Base-by-base conservation (phyloP, 2,797 vertebrate species). In the Pangasius sanitwongsei region DNA sequence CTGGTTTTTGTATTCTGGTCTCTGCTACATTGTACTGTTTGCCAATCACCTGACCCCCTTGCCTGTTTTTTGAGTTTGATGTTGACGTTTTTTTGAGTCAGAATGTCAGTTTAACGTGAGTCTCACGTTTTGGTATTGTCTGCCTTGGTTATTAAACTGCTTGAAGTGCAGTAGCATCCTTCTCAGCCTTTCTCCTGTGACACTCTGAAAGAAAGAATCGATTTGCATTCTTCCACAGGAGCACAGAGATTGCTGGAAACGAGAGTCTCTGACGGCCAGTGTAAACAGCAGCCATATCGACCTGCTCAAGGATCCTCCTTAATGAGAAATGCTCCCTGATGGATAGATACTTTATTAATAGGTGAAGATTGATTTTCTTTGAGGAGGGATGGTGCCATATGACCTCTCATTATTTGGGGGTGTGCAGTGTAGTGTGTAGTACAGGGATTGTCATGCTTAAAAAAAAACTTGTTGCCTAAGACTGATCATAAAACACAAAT, bases 271-370 rank as follows among this genome's bases (percentile, higher is more conserved):
- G 77, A 83, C 15, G 28, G 59, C 16, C 75, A 41, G 13, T 44
- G n/a, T 67, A 86, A 83, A 88, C 57, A 78, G 69, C 69, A 2
- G 75, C 86, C 65, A 78, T 87, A 89, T 87, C n/a, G 86, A 53
- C 67, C 11, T n/a, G 34, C 77, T 89, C 74, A 69, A 74, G 75
- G 87, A 53, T 86, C 77, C 80, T 53, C 6, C 55, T 78, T 86
- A 89, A 88, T 88, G 67, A 91, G 75, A 87, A 87, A 77, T 16
- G 63, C 44, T 67, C 48, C 85, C 81, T 55, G 44, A 83, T 13
- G 80, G 88, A 87, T 59, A 61, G 67, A 87, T 90, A 78, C 82
- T 59, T 50, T 82, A 88, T 59, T 63, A 82, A 91, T 65, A 80
- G 65, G 23, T 87, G 57, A 41, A 89, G 75, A 90, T 85, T 55